Evolutionary conservation across 2,888 invertebrate species (phyloP).

Genomic region (Allolobophora icterica): DNA sequence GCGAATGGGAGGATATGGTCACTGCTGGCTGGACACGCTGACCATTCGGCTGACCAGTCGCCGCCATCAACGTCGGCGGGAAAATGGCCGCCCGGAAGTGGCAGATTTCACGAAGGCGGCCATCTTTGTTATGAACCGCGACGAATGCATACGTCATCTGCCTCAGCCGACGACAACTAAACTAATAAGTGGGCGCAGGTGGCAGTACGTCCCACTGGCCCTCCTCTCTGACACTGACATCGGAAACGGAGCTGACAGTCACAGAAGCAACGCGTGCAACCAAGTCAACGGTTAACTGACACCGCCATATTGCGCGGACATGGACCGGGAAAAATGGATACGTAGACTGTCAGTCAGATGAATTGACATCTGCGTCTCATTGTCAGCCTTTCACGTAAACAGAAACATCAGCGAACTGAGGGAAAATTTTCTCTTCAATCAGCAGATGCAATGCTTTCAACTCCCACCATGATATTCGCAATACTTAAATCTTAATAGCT

Average conservation of each 20-base stretch:
- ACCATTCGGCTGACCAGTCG: neutral
- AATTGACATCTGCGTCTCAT: neutral
- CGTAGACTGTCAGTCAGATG: neutral
- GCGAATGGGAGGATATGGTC: neutral
- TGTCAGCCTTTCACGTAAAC: neutral
- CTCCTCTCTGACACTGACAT: slow-evolving; percentile 4
- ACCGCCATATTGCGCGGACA: neutral
- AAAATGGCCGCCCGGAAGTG: neutral
- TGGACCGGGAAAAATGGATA: neutral
- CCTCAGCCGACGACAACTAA: neutral
- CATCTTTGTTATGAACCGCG: neutral
- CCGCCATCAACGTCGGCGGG: neutral
- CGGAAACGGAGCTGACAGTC: neutral
- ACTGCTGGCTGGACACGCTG: neutral
- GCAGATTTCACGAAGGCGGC: neutral
- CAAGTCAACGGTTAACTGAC: neutral
- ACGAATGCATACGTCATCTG: neutral
- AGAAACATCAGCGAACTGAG: neutral
- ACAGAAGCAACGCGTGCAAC: neutral
- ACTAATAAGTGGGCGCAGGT: slow-evolving; percentile 14
- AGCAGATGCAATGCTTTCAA: neutral
- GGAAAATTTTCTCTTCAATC: neutral
- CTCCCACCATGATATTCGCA: neutral
- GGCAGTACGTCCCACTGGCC: neutral
- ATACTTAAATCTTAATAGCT: neutral